A percentile compares a stretch with the other conserved stretches of the same genome.
These are phyloP conservation scores for Thamnaconus septentrionalis DNA, from an alignment of 2,113 vertebrate genomes.

Conservation along the genomic window DNA sequence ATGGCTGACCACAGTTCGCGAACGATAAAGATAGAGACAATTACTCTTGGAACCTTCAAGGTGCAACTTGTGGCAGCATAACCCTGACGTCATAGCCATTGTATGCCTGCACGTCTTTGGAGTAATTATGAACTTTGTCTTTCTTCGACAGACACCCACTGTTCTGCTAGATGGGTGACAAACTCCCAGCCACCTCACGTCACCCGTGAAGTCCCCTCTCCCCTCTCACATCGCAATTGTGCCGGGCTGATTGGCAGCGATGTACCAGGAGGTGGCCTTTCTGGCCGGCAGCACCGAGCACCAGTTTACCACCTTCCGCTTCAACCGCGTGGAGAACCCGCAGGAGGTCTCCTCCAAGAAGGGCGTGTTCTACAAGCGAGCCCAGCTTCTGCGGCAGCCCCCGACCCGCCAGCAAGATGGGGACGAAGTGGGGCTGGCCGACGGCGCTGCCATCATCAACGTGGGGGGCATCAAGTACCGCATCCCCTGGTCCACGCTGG, in stretches of 20 bases:
- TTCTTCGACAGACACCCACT: slow-evolving; percentile 49
- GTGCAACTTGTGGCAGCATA: too few relatives aligned
- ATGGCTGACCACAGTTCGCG: too few relatives aligned
- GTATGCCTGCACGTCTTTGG: too few relatives aligned
- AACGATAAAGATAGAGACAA: too few relatives aligned
- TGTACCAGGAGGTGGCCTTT: slow-evolving; percentile 87
- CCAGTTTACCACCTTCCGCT: slow-evolving; percentile 80
- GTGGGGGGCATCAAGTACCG: slow-evolving; percentile 92
- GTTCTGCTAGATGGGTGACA: slow-evolving; percentile 61
- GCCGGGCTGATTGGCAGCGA: slow-evolving; percentile 54
- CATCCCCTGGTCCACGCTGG: slow-evolving; percentile 93
- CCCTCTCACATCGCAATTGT: slow-evolving; percentile 25
- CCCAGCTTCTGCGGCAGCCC: slow-evolving; percentile 76
- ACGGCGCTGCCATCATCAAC: slow-evolving; percentile 87
- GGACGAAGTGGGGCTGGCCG: slow-evolving; percentile 26
- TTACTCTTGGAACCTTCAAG: too few relatives aligned
- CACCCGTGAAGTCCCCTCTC: slow-evolving; percentile 38
- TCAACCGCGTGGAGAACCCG: slow-evolving; percentile 79
- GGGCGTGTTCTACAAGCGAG: slow-evolving; percentile 86
- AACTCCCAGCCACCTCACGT: slow-evolving; percentile 7
- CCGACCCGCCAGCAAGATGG: slow-evolving; percentile 69
- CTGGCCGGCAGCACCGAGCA: slow-evolving; percentile 81
- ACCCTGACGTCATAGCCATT: too few relatives aligned
- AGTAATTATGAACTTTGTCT: neutral
- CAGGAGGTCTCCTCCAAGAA: slow-evolving; percentile 83